phyloP scores from a whole-genome alignment of 2,888 invertebrate species.

The Caenorhabditis afra region DNA sequence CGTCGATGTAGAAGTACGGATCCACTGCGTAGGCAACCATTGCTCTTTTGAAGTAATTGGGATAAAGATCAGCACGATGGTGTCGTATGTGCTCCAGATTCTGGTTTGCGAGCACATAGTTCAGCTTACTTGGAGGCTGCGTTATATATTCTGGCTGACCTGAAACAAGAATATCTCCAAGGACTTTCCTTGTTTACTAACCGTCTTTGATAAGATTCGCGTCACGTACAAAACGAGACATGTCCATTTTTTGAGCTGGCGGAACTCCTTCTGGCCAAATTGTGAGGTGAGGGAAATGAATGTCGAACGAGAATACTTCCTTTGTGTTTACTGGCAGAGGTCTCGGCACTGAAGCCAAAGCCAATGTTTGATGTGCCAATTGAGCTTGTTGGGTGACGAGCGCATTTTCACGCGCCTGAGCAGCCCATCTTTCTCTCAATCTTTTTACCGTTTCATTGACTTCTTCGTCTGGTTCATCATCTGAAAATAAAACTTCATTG shows the following conservation, averaged over 20 bases:
- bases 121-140: neutral
- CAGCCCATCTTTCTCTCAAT: neutral
- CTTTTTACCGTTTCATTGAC: neutral
- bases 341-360: neutral
- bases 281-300: neutral
- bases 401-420: neutral
- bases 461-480: conserved; percentile 6
- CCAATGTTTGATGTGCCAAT: neutral
- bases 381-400: too few relatives aligned
- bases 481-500: neutral
- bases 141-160: neutral
- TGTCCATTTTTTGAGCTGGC: neutral
- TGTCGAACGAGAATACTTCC: neutral
- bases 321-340: neutral
- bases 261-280: neutral
- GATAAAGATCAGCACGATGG: neutral
- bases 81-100: neutral
- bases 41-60: neutral
- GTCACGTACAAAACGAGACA: neutral
- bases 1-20: conserved; percentile 10
- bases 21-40: neutral
- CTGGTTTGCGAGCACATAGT: neutral
- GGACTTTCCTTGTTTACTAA: neutral
- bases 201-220: neutral
- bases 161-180: neutral